These are phyloP conservation scores for Trachelus iudaicus DNA, from an alignment of 2,888 invertebrate species.

Conservation along the genomic window DNA sequence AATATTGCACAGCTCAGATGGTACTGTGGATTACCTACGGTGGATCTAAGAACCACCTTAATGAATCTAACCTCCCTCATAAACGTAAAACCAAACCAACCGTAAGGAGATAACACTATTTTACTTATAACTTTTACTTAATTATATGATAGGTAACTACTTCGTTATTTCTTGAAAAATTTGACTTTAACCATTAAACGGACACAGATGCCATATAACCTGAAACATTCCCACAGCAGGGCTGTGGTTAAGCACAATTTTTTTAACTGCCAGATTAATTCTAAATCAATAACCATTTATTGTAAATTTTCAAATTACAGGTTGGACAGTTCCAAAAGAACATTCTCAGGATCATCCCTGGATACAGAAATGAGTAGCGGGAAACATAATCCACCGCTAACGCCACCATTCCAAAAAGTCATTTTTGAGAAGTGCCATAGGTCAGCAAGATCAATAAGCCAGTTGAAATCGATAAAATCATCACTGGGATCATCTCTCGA, in stretches of 20 bases:
- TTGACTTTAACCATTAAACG: too few species aligned
- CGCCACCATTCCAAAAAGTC: constrained; percentile 55
- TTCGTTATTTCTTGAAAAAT: too few species aligned
- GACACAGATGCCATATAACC: too few species aligned
- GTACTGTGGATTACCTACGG: constrained; percentile 78
- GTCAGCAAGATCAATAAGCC: constrained; percentile 52
- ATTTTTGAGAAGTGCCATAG: constrained; percentile 56
- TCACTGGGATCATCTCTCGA: constrained; percentile 60
- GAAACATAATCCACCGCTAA: constrained; percentile 46
- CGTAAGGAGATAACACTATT: constrained; percentile 36
- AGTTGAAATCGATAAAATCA: constrained; percentile 52
- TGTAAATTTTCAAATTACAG: constrained; percentile 31
- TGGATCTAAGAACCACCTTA: constrained; percentile 81
- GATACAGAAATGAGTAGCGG: constrained; percentile 55
- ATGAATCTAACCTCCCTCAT: constrained; percentile 77
- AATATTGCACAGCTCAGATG: constrained; percentile 92
- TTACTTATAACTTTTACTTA: too few species aligned
- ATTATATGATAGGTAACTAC: background rate
- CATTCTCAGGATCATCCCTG: constrained; percentile 63
- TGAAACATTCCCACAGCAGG: too few species aligned
- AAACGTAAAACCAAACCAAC: constrained; percentile 61
- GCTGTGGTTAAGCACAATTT: too few species aligned
- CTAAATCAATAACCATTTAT: too few species aligned
- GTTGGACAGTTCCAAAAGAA: constrained; percentile 60
- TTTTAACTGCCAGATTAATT: too few species aligned